These are phyloP conservation scores for Sinelater perroti DNA, from an alignment of 2,888 invertebrate genomes.

Conservation along the genomic window DNA sequence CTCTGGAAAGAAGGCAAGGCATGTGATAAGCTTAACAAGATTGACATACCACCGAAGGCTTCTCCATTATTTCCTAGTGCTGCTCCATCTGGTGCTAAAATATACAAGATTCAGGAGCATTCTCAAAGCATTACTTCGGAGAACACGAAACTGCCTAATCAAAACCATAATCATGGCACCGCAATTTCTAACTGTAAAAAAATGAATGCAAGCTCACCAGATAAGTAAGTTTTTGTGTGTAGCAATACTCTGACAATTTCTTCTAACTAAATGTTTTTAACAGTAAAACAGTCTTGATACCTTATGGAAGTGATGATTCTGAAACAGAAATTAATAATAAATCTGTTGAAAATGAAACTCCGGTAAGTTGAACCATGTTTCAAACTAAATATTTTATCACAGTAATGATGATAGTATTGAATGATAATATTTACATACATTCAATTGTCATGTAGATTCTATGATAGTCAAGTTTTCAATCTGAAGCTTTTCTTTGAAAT, in stretches of 20 bases:
- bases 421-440: slow-evolving; percentile 1
- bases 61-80: slow-evolving; percentile 47
- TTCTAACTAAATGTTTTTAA: slow-evolving; percentile 39
- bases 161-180: background rate
- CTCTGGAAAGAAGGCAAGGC: slow-evolving; percentile 39
- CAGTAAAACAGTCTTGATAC: slow-evolving; percentile 68
- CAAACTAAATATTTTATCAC: no score
- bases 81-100: slow-evolving; percentile 41
- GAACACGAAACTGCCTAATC: background rate
- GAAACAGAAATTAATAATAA: slow-evolving; percentile 58
- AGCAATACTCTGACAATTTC: no score
- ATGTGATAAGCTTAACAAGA: slow-evolving; percentile 29
- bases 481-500: slow-evolving; percentile 53
- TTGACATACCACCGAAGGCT: slow-evolving; percentile 48
- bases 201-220: no score
- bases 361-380: no score
- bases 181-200: no score
- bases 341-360: no score
- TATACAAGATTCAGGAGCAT: slow-evolving; percentile 46
- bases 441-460: slow-evolving; percentile 2
- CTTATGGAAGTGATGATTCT: slow-evolving; percentile 65
- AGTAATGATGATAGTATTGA: slow-evolving; percentile 24
- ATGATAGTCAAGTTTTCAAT: slow-evolving; percentile 59
- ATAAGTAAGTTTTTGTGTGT: slow-evolving; percentile 16
- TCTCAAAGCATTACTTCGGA: background rate